Evolutionary conservation across 2,113 vertebrate species (phyloP), one percentile per base, ranked within the genome.

Genomic region (Todiramphus saurophagus): DNA sequence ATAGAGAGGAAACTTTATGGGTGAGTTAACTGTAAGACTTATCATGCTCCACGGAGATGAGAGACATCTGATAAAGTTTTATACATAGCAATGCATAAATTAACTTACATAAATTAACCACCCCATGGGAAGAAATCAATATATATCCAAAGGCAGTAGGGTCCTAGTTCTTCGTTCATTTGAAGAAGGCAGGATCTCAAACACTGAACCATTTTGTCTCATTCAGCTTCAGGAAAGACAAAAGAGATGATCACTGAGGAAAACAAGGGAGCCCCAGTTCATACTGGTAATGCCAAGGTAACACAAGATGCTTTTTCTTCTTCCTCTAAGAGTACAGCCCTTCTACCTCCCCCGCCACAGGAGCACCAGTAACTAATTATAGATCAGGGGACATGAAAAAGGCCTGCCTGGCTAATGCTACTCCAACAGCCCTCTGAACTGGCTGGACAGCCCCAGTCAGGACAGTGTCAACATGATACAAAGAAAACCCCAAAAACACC

Each of bases 291-390:
- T 23, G 48, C 21, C 53, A 68, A 73, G 12, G 39, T 17, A 63
- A 41, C 31, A 83, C 19, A 68, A n/a, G 33, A 62, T 46, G 48
- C 19, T 59, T 59, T 51, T 51, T 15, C 7, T 56, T 66, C 13
- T 16, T 37, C 55, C 66, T 55, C 37, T 23, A 33, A 67, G 48
- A 18, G 44, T 9, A 13, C 46, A 76, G 51, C 67, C 13, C 13
- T 58, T 5, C 4, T 4, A 14, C 60, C 37, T 18, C 9, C 9
- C 18, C 60, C 0, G 1, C 2, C 6, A 48, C 1, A 13, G 17
- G 23, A 70, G 53, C 51, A 70, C 11, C 11, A 62, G 39, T 13
- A 62, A 62, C 33, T 35, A 51, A 70, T 23, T 37, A 51, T 24
- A 59, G 43, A 69, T 31, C 31, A 60, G 27, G 59, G 78, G 35